These are phyloP conservation scores for Caretta caretta DNA, from an alignment of 2,113 vertebrate genomes.

Conservation along the genomic window DNA sequence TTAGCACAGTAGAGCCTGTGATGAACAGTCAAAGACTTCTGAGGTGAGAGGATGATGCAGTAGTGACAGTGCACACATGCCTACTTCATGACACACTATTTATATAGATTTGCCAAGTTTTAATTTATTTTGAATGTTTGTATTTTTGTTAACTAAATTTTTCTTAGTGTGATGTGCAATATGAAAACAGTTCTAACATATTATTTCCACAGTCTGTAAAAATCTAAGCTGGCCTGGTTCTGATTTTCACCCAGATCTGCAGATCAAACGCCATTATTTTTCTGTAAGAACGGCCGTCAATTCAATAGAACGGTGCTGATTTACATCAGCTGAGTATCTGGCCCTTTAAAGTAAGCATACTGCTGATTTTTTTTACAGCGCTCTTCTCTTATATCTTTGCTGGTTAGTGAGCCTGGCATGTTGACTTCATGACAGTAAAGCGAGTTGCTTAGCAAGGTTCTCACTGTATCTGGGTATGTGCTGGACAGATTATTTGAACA, in stretches of 20 bases:
- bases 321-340: not conserved
- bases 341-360: not conserved
- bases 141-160: not conserved
- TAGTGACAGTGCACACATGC: not conserved
- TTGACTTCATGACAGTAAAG: not conserved
- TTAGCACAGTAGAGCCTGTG: not conserved
- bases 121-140: not conserved
- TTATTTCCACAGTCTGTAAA: not conserved
- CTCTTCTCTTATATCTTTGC: not conserved
- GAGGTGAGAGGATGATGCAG: not conserved
- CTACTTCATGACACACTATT: not conserved
- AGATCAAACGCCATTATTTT: not conserved
- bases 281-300: not conserved
- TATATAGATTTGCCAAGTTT: not conserved
- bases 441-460: not conserved
- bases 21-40: not conserved
- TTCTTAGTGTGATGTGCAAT: not conserved
- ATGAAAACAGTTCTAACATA: not conserved
- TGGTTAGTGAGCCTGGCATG: not conserved
- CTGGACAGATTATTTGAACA: not conserved
- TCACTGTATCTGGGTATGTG: not conserved
- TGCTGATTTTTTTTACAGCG: not conserved
- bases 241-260: not conserved
- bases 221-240: not conserved
- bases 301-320: not conserved